Evolutionary conservation across 2,113 vertebrate species (phyloP).

Genomic region (Narcine bancroftii): DNA sequence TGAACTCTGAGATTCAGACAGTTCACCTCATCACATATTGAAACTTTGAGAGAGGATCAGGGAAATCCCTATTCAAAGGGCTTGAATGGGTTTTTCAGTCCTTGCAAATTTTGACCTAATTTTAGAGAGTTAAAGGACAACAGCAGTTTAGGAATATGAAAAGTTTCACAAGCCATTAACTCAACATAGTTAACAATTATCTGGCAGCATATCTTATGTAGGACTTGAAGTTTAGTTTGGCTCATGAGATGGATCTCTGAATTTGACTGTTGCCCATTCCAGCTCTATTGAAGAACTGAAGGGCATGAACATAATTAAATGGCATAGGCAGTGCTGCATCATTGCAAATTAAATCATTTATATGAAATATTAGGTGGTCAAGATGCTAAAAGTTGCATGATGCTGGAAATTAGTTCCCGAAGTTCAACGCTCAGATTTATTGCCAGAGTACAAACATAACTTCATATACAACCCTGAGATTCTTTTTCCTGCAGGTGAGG

Average conservation of each 20-base stretch:
- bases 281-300: background rate
- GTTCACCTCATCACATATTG: background rate
- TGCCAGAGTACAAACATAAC: too few relatives aligned
- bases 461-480: too few relatives aligned
- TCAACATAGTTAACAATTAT: background rate
- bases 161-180: background rate
- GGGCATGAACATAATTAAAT: background rate
- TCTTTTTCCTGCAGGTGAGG: too few relatives aligned
- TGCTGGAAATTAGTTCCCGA: background rate
- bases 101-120: too few relatives aligned
- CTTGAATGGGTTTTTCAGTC: background rate
- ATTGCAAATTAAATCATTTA: background rate
- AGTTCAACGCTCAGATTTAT: too few relatives aligned
- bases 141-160: background rate
- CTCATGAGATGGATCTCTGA: background rate
- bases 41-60: background rate
- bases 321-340: background rate
- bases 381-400: background rate
- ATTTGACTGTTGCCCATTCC: background rate
- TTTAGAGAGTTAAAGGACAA: background rate
- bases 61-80: background rate
- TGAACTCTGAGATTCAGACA: background rate
- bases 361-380: background rate
- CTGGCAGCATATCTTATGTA: background rate
- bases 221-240: background rate